Base-by-base conservation (phyloP, 2,797 vertebrate genomes). In the Craterocephalus amniculus region DNA sequence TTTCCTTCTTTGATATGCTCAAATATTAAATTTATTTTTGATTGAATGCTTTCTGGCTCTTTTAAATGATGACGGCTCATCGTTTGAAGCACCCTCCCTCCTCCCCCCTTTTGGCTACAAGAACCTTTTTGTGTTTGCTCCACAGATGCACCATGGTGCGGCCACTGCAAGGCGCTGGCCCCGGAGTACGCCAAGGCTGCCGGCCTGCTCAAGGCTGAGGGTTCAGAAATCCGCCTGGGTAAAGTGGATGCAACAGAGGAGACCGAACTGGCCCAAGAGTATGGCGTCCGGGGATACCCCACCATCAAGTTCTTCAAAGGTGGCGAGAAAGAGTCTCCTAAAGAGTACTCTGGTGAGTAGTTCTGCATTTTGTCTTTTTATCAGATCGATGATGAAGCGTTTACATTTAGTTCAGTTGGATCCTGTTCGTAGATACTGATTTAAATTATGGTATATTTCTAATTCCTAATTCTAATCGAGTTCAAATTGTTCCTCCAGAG, bases 81-180 rank as follows among this genome's bases (percentile, higher is more conserved):
- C 3, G 38, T 40, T 40, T 14, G 38, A 40, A 14, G 35, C 12
- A 8, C 35, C 35, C 35, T 36, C 12, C 29, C 29, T 29, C 29
- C 29, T 29, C 29, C 29, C 29, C 29, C 2, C 29, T 29, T 36
- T 11, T 36, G 11, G 35, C 35, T 36, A 36, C 11, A 11, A 2
- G 3, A 48, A 49, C 4, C 4, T 40, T 43, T 43, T 14, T 40
- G 1, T 61, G 22, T 61, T 4, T 12, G 26, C 5, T 78, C 0
- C 87, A 98, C 86, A 99, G 98, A 99, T 69, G 98, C 98, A 18
- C 98, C 98, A 2, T 99, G 98, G 98, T 99, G 98, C n/a, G 98
- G 98, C 3, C 98, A 99, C 89, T 99, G 98, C 93, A 99, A 99
- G 62, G 98, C 97, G 0, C 93, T 99, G 86, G 97, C 91, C 1